phyloP scores from a whole-genome alignment of 1,140 invertebrate genomes.

The Riptortus pedestris region DNA sequence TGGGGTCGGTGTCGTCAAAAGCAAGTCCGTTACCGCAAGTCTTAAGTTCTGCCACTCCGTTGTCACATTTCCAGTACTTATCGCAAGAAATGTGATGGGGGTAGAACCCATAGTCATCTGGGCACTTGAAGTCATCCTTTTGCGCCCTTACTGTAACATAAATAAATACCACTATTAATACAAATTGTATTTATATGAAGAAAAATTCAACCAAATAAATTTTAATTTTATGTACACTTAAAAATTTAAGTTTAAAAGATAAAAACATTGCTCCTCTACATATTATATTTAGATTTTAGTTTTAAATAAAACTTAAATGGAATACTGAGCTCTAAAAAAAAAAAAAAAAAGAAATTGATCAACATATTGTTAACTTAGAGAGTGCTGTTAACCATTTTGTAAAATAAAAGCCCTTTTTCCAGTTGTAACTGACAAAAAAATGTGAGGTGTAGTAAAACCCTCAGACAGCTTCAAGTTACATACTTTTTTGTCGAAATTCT shows the following conservation, averaged over 20 bases:
- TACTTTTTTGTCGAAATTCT: too few relatives aligned
- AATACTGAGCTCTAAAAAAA: not conserved
- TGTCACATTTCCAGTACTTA: conserved; percentile 93
- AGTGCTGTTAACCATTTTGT: too few relatives aligned
- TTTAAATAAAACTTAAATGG: not conserved
- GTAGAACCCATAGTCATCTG: conserved; percentile 89
- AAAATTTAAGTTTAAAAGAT: not conserved
- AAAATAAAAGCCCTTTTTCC: too few relatives aligned
- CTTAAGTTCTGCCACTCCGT: conserved; percentile 74
- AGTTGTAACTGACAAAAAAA: too few relatives aligned
- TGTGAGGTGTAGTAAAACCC: too few relatives aligned
- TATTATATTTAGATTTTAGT: not conserved
- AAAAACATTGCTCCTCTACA: not conserved
- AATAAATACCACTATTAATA: not conserved
- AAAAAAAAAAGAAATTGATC: too few relatives aligned
- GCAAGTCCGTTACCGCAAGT: conserved; percentile 89
- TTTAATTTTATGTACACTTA: not conserved
- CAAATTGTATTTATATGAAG: not conserved
- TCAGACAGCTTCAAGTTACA: too few relatives aligned
- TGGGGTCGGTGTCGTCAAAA: conserved; percentile 77
- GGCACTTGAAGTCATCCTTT: conserved; percentile 79
- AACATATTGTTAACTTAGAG: too few relatives aligned
- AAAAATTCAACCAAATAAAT: not conserved
- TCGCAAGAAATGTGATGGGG: conserved; percentile 80
- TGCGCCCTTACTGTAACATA: not conserved